Base-by-base conservation (phyloP, 2,113 vertebrate genomes). In the Donacobius atricapilla region DNA sequence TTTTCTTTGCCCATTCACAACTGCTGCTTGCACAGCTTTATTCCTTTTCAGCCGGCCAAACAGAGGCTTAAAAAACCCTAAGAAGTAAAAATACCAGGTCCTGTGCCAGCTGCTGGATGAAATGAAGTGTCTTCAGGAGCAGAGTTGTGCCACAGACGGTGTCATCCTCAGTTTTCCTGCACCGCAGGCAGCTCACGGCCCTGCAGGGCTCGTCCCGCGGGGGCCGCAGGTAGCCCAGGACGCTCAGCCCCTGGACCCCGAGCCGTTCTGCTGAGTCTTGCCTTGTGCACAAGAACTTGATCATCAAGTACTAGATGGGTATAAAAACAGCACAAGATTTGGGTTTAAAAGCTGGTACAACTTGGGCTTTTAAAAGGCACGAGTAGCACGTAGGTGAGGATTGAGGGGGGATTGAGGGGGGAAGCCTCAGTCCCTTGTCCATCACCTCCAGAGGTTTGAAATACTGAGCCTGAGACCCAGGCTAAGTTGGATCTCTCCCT, bases 271-370 rank as follows among this genome's bases (percentile, higher is more conserved):
- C 99, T 1, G 98, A 98, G n/a, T 99, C 99, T 95, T 99, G 98
- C 60, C 99, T 98, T 3, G 99, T 98, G 96, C 99, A 99, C 68
- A 99, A 94, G 98, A 99, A 99, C 96, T 99, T 99, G 33, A 99
- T 98, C 99, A 99, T 99, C 98, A 99, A 85, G 94, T 99, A 99
- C 99, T 99, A 37, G 47, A 83, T 72, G 51, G 56, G 33, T 0
- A 53, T 0, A 94, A 83, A 78, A 72, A 71, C 1, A 86, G n/a
- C 31, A 68, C 51, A 65, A 75, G 20, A 3, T 39, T n/a, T 35
- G 35, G 33, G 21, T 64, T 71, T 50, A 56, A 60, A 78, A 87
- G 33, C 30, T 50, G 42, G 15, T 16, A 45, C 3, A 35, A 47
- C 47, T 0, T 16, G 13, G 19, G 33, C 11, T 68, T 77, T 66